Evolutionary conservation across 2,113 vertebrate genomes (phyloP).

Genomic region (Ptychochromis oligacanthus): DNA sequence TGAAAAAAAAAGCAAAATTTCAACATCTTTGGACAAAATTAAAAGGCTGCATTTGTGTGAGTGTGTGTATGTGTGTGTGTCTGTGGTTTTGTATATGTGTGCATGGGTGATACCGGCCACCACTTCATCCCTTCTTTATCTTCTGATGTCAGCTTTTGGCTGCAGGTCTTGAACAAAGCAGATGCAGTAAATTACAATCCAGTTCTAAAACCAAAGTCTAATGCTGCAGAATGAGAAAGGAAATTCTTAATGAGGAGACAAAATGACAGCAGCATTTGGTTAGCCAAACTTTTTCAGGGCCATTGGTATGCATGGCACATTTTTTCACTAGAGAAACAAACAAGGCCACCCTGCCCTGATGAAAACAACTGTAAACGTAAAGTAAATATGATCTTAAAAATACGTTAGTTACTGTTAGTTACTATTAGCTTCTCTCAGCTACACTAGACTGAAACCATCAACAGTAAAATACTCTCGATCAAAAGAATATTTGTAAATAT

Average conservation of each 20-base stretch:
- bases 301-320: not conserved
- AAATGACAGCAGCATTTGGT: not conserved
- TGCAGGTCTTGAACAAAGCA: conserved; percentile 4
- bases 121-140: not conserved
- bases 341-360: not conserved
- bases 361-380: not conserved
- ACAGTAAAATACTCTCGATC: not conserved
- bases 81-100: not conserved
- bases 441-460: not conserved
- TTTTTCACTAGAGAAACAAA: not conserved
- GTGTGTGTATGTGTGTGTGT: not conserved
- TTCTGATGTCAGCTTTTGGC: conserved; percentile 36
- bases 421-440: not conserved
- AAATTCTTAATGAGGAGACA: conserved; percentile 12
- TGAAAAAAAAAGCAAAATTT: conserved; percentile 6
- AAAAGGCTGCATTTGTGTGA: conserved; percentile 10
- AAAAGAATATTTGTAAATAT: conserved; percentile 4
- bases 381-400: conserved; percentile 1
- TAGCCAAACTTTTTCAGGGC: not conserved
- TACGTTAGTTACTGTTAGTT: not conserved
- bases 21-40: conserved; percentile 10
- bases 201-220: not conserved
- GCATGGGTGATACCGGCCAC: not conserved
- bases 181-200: conserved; percentile 1
- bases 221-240: conserved; percentile 1